A percentile compares a stretch with the other conserved stretches of the same genome.
phyloP scores from a whole-genome alignment of 1,140 invertebrate species.

The Nephila pilipes region DNA sequence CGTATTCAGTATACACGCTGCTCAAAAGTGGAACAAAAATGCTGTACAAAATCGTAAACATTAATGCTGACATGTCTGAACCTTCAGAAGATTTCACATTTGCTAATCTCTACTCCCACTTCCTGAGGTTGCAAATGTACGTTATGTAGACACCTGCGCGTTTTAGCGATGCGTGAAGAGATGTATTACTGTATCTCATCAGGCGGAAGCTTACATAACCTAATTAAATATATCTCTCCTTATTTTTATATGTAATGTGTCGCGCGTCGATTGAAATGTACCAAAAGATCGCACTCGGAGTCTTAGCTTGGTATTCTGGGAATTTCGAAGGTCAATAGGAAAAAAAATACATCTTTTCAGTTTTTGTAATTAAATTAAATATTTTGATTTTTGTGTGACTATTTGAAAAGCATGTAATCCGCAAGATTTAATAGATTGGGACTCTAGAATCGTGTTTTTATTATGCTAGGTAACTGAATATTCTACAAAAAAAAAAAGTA shows the following conservation, averaged over 20 bases:
- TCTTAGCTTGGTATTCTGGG: background rate
- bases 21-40: background rate
- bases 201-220: conserved; percentile 20
- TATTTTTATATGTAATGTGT: background rate
- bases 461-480: too few species aligned
- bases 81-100: background rate
- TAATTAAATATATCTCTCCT: background rate
- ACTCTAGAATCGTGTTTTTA: too few species aligned
- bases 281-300: background rate
- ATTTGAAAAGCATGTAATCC: too few species aligned
- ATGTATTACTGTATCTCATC: conserved; percentile 6
- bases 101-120: background rate
- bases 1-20: background rate
- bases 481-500: too few species aligned
- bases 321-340: too few species aligned
- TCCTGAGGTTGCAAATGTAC: background rate
- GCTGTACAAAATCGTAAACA: background rate
- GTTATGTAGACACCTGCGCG: background rate
- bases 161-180: background rate
- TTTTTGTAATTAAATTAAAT: background rate
- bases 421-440: too few species aligned
- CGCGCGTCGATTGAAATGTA: background rate
- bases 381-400: too few species aligned
- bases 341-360: background rate
- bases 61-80: background rate